Percentiles rank a stretch among this genome's conserved stretches.
Conservation (phyloP, 2,113 vertebrate species). For the Heterochromis multidens region DNA sequence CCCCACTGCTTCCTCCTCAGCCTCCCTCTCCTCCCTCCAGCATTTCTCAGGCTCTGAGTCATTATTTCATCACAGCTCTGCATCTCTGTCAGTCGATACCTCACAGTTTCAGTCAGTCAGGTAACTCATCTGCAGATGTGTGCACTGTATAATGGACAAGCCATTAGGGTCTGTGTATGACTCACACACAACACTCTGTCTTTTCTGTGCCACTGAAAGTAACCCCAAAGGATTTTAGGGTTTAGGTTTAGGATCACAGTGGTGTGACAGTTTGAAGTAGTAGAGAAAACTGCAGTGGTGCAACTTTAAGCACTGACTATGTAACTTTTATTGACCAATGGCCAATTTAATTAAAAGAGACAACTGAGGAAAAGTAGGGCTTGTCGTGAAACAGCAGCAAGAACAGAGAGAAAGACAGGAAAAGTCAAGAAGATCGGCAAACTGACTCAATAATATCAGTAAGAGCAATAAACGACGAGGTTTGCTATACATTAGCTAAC, state of each 20-base stretch:
- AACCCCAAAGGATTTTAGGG: background rate
- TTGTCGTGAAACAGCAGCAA: background rate
- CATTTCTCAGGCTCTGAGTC: slow-evolving; percentile 25
- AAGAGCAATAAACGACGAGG: background rate
- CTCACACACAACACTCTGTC: no score
- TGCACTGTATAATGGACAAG: background rate
- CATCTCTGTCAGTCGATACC: background rate
- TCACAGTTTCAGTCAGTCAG: slow-evolving; percentile 12
- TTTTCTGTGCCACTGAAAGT: background rate
- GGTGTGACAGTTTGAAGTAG: background rate
- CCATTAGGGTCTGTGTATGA: background rate
- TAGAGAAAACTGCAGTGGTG: background rate
- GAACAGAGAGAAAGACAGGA: background rate
- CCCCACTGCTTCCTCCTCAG: background rate
- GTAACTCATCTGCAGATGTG: slow-evolving; percentile 1
- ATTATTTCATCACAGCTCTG: slow-evolving; percentile 27
- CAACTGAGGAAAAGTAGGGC: background rate
- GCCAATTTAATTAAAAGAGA: background rate
- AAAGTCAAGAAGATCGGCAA: no score
- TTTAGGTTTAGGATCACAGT: background rate
- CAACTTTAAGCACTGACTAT: background rate
- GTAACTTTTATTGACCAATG: background rate
- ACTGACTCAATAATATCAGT: background rate
- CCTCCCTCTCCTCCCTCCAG: background rate
- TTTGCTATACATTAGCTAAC: background rate